A percentile compares a stretch with the other conserved stretches of the same genome.
phyloP scores from a whole-genome alignment of 2,888 invertebrate species.

The Sphaerophoria rueppellii region DNA sequence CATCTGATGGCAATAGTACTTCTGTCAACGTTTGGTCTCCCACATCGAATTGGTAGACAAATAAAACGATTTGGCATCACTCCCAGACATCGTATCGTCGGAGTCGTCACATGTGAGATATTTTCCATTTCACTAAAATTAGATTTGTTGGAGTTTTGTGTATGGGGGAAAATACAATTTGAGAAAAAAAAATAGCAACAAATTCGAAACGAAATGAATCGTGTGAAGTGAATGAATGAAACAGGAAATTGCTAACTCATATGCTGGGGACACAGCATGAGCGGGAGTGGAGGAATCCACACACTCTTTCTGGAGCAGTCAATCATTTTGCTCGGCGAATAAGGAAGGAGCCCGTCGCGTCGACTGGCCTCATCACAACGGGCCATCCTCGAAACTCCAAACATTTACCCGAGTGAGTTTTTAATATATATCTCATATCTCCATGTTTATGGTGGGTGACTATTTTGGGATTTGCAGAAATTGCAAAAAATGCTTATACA shows the following conservation, averaged over 20 bases:
- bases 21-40: slow-evolving; percentile 64
- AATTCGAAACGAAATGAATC: slow-evolving; percentile 31
- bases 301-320: slow-evolving; percentile 48
- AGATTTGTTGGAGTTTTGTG: slow-evolving; percentile 38
- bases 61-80: slow-evolving; percentile 71
- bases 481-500: slow-evolving; percentile 13
- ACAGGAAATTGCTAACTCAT: slow-evolving; percentile 69
- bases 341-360: slow-evolving; percentile 30
- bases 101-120: slow-evolving; percentile 46
- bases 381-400: slow-evolving; percentile 4
- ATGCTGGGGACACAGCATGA: slow-evolving; percentile 28
- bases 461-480: slow-evolving; percentile 53
- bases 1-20: slow-evolving; percentile 45
- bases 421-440: neutral
- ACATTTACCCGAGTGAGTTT: neutral
- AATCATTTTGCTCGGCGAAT: slow-evolving; percentile 43
- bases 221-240: slow-evolving; percentile 55
- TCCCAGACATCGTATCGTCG: slow-evolving; percentile 53
- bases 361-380: slow-evolving; percentile 26
- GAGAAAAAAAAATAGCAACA: neutral
- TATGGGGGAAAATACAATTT: slow-evolving; percentile 2
- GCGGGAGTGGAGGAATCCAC: neutral
- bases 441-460: slow-evolving; percentile 28
- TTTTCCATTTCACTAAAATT: slow-evolving; percentile 63
- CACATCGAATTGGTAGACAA: slow-evolving; percentile 59